These are phyloP conservation scores for Drosophila meridiana DNA, from an alignment of 2,888 invertebrate species.

Conservation along the genomic window DNA sequence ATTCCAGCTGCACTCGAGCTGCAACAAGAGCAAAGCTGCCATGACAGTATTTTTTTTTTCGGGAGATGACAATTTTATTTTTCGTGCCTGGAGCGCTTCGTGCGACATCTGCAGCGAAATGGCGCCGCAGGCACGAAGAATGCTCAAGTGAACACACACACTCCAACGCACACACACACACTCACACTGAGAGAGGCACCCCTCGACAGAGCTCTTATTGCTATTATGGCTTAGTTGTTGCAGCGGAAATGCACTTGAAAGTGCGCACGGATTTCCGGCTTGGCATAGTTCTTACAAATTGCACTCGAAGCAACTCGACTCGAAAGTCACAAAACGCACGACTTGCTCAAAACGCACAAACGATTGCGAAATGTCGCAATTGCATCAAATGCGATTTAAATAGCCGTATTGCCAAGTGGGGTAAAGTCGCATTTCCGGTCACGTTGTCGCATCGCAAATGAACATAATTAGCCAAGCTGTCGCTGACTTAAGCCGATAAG, in stretches of 20 bases:
- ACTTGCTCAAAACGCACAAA: slow-evolving; percentile 38
- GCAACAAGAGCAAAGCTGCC: slow-evolving; percentile 15
- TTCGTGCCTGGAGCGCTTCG: slow-evolving; percentile 31
- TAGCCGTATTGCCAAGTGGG: slow-evolving; percentile 27
- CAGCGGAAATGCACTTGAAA: slow-evolving; percentile 72
- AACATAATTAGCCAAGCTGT: slow-evolving; percentile 57
- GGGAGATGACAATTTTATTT: slow-evolving; percentile 52
- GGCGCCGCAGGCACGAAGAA: slow-evolving; percentile 47
- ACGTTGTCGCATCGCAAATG: slow-evolving; percentile 40
- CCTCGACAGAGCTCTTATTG: slow-evolving; percentile 4
- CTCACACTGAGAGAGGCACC: not conserved
- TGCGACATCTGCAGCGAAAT: slow-evolving; percentile 44
- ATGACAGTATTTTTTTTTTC: slow-evolving; percentile 16
- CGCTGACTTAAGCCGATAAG: slow-evolving; percentile 20
- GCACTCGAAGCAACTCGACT: slow-evolving; percentile 11
- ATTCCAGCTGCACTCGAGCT: slow-evolving; percentile 17
- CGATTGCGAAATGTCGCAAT: slow-evolving; percentile 38
- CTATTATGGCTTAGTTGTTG: slow-evolving; percentile 27
- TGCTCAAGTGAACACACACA: slow-evolving; percentile 1
- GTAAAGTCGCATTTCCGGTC: slow-evolving; percentile 55
- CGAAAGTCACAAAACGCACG: slow-evolving; percentile 22
- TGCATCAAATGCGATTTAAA: slow-evolving; percentile 39
- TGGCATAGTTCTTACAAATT: slow-evolving; percentile 29
- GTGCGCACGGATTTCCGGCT: slow-evolving; percentile 68
- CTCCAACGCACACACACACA: not conserved